Percentiles rank a stretch among this genome's conserved stretches.
These are phyloP conservation scores for Halcyon leucocephala DNA, from an alignment of 2,797 vertebrate genomes.

Conservation along the genomic window DNA sequence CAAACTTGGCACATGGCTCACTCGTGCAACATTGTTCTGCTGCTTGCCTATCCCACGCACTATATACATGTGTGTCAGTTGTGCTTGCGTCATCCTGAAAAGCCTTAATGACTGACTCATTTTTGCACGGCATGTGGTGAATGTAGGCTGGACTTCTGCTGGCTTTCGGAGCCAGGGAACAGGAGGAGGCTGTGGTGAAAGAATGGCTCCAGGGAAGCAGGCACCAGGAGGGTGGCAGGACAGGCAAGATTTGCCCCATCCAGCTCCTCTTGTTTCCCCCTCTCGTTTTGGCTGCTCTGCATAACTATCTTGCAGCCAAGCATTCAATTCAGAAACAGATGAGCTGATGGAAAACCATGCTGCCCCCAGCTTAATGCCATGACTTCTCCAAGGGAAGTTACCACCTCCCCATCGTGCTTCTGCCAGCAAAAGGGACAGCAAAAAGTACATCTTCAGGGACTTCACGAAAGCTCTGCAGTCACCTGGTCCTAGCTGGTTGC, in stretches of 20 bases:
- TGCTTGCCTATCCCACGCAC: background rate
- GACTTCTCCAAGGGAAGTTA: background rate
- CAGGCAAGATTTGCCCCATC: fast-evolving
- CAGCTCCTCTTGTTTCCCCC: fast-evolving
- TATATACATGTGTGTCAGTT: background rate
- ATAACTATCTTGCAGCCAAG: background rate
- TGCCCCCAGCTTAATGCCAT: background rate
- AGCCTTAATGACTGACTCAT: constrained; percentile 45
- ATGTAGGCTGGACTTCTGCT: background rate
- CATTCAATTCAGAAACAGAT: background rate
- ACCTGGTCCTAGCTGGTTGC: background rate
- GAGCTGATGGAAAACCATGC: background rate
- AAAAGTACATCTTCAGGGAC: background rate
- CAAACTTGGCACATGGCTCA: background rate
- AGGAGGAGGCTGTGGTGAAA: background rate
- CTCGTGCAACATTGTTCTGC: fast-evolving
- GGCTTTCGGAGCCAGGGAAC: background rate
- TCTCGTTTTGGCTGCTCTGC: fast-evolving
- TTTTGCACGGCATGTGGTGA: background rate
- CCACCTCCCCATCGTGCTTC: background rate
- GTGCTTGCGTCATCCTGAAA: constrained; percentile 1
- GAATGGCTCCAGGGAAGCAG: background rate
- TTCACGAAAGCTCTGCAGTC: background rate
- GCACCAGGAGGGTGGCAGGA: background rate
- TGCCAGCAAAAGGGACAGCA: background rate